phyloP scores from a whole-genome alignment of 2,888 invertebrate genomes.

The Cephus runcator region DNA sequence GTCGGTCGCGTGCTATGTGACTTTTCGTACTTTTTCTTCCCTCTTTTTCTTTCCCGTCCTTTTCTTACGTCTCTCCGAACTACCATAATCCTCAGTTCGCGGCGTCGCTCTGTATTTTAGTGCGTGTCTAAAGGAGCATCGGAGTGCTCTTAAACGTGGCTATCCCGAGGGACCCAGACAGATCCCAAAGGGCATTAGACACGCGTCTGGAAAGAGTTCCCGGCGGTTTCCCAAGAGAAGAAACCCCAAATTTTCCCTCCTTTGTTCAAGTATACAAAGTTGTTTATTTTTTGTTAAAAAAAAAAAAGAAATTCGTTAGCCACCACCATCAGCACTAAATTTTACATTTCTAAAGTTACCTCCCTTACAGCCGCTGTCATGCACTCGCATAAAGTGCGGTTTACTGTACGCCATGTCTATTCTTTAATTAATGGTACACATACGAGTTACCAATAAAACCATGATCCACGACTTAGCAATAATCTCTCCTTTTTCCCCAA shows the following conservation, averaged over 20 bases:
- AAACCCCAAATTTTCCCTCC: neutral
- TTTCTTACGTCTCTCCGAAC: neutral
- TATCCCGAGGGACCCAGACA: slow-evolving; percentile 1
- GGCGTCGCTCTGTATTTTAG: neutral
- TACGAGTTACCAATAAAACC: neutral
- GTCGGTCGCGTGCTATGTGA: neutral
- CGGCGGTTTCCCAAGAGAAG: neutral
- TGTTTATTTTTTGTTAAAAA: neutral
- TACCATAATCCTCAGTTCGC: neutral
- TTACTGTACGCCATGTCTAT: neutral
- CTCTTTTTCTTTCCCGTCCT: neutral
- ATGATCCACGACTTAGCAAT: neutral
- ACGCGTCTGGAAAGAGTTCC: slow-evolving; percentile 20
- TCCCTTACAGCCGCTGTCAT: neutral
- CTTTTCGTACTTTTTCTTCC: neutral
- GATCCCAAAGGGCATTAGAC: slow-evolving; percentile 17
- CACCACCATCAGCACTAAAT: neutral
- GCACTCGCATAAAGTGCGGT: neutral
- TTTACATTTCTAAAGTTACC: neutral
- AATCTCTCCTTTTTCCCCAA: neutral
- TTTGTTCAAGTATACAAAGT: neutral
- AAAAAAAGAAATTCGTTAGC: neutral
- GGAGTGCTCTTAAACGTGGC: slow-evolving; percentile 6
- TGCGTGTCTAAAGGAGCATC: slow-evolving; percentile 5
- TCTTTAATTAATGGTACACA: neutral